Conservation (phyloP, 2,113 vertebrate species). For the Python bivittatus region DNA sequence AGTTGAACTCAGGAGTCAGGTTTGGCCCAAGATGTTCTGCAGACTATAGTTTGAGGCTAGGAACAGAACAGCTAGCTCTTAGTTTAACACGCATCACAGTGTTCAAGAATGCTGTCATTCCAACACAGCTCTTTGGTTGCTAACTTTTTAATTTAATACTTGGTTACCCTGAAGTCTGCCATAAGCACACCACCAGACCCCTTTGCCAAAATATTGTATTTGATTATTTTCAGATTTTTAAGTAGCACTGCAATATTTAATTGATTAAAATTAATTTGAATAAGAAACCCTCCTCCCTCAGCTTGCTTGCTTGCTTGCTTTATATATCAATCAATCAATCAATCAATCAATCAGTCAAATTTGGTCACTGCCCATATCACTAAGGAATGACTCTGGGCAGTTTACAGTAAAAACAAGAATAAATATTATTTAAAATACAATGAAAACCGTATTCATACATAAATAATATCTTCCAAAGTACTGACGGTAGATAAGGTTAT, state of each 20-base stretch:
- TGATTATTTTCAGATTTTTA: background rate
- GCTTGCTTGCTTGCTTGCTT: too few relatives aligned
- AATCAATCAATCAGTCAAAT: too few relatives aligned
- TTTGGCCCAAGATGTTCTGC: background rate
- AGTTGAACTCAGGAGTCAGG: background rate
- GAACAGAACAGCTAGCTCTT: background rate
- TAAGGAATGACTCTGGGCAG: too few relatives aligned
- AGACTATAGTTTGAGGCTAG: background rate
- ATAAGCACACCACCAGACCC: background rate
- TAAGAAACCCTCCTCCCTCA: background rate
- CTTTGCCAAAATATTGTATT: background rate
- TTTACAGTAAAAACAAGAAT: too few relatives aligned
- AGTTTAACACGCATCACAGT: background rate
- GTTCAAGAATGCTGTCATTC: background rate
- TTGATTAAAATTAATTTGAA: background rate
- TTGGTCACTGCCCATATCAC: too few relatives aligned
- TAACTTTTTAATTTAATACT: background rate
- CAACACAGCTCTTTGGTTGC: background rate
- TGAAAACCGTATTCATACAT: too few relatives aligned
- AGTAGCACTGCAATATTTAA: background rate
- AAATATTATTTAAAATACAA: too few relatives aligned
- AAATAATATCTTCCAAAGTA: too few relatives aligned
- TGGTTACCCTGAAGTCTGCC: background rate
- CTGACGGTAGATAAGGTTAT: too few relatives aligned
- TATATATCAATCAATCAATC: too few relatives aligned